These are phyloP conservation scores for Drosophila pectinifera DNA, from an alignment of 1,140 invertebrate genomes.

Conservation along the genomic window DNA sequence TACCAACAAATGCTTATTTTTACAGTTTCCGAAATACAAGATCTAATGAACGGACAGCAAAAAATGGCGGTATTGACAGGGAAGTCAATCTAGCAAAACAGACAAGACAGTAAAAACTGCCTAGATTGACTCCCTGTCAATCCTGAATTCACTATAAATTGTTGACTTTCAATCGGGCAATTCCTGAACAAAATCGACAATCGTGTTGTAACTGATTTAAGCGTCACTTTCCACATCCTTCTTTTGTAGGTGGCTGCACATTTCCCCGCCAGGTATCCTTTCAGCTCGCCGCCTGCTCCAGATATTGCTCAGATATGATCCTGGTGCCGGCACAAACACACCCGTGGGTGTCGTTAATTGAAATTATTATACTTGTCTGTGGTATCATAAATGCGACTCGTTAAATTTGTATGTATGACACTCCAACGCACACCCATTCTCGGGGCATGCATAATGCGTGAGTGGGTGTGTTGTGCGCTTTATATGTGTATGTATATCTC, in stretches of 20 bases:
- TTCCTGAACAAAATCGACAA: background rate
- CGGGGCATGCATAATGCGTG: conserved; percentile 36
- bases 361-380: conserved; percentile 84
- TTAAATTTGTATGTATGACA: conserved; percentile 84
- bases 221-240: background rate
- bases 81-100: too few species aligned
- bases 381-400: conserved; percentile 83
- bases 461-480: conserved; percentile 13
- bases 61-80: too few species aligned
- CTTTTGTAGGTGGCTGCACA: too few species aligned
- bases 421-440: conserved; percentile 41
- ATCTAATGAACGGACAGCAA: too few species aligned
- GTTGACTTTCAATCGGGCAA: background rate
- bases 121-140: too few species aligned
- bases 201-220: conserved; percentile 3
- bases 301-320: conserved; percentile 10
- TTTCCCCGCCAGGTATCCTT: background rate
- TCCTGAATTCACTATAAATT: background rate
- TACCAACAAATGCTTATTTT: too few species aligned
- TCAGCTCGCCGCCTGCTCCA: background rate
- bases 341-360: conserved; percentile 82
- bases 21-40: too few species aligned
- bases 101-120: too few species aligned
- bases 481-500: background rate
- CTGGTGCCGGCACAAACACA: conserved; percentile 60